Evolutionary conservation across 2,888 invertebrate genomes (phyloP), one percentile per base, ranked within the genome.

Genomic region (Calliscelio sp.): DNA sequence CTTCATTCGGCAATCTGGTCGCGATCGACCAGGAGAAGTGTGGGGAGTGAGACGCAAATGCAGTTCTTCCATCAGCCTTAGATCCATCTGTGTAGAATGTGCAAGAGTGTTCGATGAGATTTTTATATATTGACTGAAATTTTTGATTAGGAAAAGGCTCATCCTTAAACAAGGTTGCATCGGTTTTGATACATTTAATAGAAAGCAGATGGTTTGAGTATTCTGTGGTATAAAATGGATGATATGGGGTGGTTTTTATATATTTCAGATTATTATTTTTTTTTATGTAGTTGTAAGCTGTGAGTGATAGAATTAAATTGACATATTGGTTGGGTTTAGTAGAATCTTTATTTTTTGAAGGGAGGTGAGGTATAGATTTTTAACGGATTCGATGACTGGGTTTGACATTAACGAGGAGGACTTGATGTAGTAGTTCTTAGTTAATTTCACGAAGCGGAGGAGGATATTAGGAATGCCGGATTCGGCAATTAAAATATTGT

Each of bases 391-490:
- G 11, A 28, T 63, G 1, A 63, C 63, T 0, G 74, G 74, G 49
- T 74, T 74, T 0, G 74, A 28, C 8, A 74, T 77, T 1, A 49
- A 16, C 4, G 77, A 46, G 6, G 6, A 5, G 14, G 38, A 1
- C 32, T 77, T 77, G 4, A 66, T 35, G 32, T 66, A 77, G n/a
- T 66, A 77, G 11, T 66, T 14, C 46, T 35, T 77, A 0, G 77
- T 18, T 46, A 44, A 1, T 66, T 57, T 55, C 0, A 24, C 0
- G 28, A 57, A 57, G 4, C 57, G 7, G 1, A 20, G 10, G 3
- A 20, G 2, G 0, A 66, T 66, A 2, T 28, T 20, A n/a, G 57
- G 55, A 10, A 66, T 25, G 1, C 75, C 65, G 0, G 25, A n/a
- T 57, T 77, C 66, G 0, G 46, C 46, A 0, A 20, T 0, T 1